Percentiles rank a stretch among this genome's conserved stretches.
These are phyloP conservation scores for Marronus borbonicus DNA, from an alignment of 2,888 invertebrate genomes.

Conservation along the genomic window DNA sequence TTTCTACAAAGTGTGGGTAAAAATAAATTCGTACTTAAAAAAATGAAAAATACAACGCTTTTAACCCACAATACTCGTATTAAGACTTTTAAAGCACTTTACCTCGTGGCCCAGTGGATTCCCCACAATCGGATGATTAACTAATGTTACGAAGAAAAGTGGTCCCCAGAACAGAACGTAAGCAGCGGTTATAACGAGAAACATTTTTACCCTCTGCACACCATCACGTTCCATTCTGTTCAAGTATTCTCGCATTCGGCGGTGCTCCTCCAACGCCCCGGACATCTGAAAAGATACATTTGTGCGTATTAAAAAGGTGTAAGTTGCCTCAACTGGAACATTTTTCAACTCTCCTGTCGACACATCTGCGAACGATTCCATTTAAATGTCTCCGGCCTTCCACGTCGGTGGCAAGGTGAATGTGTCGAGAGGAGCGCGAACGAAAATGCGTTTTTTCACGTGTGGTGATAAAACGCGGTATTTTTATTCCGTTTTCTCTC, in stretches of 20 bases:
- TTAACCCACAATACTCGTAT: background rate
- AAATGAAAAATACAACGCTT: background rate
- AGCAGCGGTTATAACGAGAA: slow-evolving; percentile 86
- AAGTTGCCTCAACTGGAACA: background rate
- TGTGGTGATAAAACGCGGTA: background rate
- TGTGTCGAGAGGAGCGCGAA: slow-evolving; percentile 11
- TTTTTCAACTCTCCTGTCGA: slow-evolving; percentile 17
- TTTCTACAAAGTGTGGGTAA: no score
- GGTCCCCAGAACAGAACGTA: slow-evolving; percentile 94
- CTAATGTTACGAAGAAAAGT: slow-evolving; percentile 87
- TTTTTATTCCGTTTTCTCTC: slow-evolving; percentile 16
- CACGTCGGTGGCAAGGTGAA: background rate
- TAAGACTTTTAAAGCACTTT: slow-evolving; percentile 50
- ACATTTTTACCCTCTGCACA: slow-evolving; percentile 88
- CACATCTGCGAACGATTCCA: background rate
- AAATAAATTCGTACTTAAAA: no score
- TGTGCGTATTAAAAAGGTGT: slow-evolving; percentile 38
- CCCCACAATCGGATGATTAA: slow-evolving; percentile 83
- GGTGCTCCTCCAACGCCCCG: slow-evolving; percentile 79
- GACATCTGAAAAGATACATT: slow-evolving; percentile 65
- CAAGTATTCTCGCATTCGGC: slow-evolving; percentile 83
- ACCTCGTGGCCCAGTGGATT: slow-evolving; percentile 85
- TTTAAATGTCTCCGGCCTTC: slow-evolving; percentile 1
- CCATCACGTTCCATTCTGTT: slow-evolving; percentile 86
- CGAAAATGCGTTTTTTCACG: slow-evolving; percentile 17